Conservation (phyloP, 2,888 invertebrate species). For the Volucella inflata region DNA sequence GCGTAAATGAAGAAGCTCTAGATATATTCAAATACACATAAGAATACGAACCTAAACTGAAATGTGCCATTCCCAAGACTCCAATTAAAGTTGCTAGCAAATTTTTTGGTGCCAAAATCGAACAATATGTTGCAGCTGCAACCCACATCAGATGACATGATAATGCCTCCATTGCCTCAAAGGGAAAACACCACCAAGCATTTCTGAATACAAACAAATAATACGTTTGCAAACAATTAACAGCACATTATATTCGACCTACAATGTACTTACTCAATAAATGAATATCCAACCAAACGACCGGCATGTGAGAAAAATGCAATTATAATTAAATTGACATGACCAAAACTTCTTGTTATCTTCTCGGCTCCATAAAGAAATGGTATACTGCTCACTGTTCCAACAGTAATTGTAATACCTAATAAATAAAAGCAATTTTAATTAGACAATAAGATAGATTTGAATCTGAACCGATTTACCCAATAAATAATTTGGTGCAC, state of each 20-base stretch:
- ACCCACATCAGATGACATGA: slow-evolving; percentile 96
- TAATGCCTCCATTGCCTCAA: slow-evolving; percentile 93
- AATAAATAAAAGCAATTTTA: slow-evolving; percentile 59
- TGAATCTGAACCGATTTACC: slow-evolving; percentile 85
- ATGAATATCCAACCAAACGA: slow-evolving; percentile 92
- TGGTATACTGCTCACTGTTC: slow-evolving; percentile 92
- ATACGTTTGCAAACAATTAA: slow-evolving; percentile 43
- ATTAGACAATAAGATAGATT: neutral
- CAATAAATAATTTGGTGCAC: slow-evolving; percentile 91
- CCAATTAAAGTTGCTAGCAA: slow-evolving; percentile 94
- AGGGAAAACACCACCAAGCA: slow-evolving; percentile 95
- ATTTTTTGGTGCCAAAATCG: slow-evolving; percentile 92
- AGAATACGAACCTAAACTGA: slow-evolving; percentile 87
- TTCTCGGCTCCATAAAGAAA: slow-evolving; percentile 93
- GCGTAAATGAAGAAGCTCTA: slow-evolving; percentile 30
- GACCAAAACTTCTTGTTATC: slow-evolving; percentile 91
- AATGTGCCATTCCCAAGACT: slow-evolving; percentile 94
- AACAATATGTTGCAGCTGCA: slow-evolving; percentile 94
- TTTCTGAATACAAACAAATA: slow-evolving; percentile 85
- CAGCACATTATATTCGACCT: slow-evolving; percentile 31
- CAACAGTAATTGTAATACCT: slow-evolving; percentile 93
- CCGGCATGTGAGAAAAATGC: slow-evolving; percentile 94
- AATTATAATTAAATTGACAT: slow-evolving; percentile 92
- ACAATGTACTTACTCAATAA: slow-evolving; percentile 88
- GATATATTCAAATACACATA: slow-evolving; percentile 28